Base-by-base conservation (phyloP, 2,113 vertebrate genomes). In the Silurus meridionalis region DNA sequence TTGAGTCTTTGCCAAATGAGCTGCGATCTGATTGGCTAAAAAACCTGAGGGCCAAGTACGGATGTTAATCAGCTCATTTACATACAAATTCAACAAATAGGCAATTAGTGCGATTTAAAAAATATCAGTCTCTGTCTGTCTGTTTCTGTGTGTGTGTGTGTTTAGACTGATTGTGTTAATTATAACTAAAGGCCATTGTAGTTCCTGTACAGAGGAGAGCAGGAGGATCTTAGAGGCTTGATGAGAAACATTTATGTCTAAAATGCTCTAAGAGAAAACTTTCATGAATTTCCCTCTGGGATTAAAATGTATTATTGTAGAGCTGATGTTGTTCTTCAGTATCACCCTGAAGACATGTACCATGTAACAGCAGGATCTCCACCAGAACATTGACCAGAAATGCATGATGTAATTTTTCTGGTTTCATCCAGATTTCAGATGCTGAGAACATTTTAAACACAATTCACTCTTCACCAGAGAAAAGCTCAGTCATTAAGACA, bases 11-110 rank as follows among this genome's bases (percentile, higher is more conserved):
- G 48, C 72, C 21, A 52, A 77, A 77, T 14, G 21, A 77, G 23
- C 21, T 77, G 74, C 4, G 50, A 55, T 25, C 21, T 77, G 74
- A 77, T 77, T 77, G 74, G 74, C 74, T 77, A 55, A 55, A 77
- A 55, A 6, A 53, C 5, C 19, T 14, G 10, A n/a, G 74, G 25
- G 71, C 50, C 74, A 55, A 25, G 74, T 77, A 23, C 53, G 23
- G 74, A 53, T 77, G 50, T 55, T 77, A 55, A 77, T 77, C 50
- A 55, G 50, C 50, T 77, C 50, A 77, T 77, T 77, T n/a, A 77
- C 74, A 77, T 77, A 53, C 72, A 75, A 52, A 53, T n/a, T 77
- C 11, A 77, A 50, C 23, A 77, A 77, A 77, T 55, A 53, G 21
- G 10, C 74, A 25, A 55, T 53, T 25, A 53, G 21, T 77, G 23